Conservation (phyloP, 2,113 vertebrate species). For the Agapornis roseicollis region DNA sequence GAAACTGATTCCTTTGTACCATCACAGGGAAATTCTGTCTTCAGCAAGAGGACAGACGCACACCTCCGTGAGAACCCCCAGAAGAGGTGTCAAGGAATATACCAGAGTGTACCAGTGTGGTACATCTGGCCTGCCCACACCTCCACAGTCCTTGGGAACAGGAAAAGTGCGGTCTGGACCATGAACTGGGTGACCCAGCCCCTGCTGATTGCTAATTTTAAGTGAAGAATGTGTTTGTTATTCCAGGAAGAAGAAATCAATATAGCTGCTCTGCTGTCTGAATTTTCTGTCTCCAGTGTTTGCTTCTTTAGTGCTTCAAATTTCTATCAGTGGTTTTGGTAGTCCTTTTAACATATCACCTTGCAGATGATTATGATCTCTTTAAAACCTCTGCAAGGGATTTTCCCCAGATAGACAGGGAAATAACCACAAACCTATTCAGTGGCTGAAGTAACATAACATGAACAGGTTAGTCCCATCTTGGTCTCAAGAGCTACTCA, state of each 20-base stretch:
- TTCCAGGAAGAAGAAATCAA: slow-evolving; percentile 25
- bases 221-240: background rate
- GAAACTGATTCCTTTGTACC: background rate
- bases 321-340: background rate
- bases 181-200: background rate
- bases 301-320: background rate
- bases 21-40: background rate
- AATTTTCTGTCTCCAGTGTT: background rate
- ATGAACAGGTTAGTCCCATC: background rate
- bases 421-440: background rate
- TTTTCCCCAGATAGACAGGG: background rate
- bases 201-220: background rate
- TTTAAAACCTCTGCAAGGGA: background rate
- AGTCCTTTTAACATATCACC: slow-evolving; percentile 13
- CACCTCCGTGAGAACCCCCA: background rate
- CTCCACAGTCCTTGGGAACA: background rate
- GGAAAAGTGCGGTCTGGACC: background rate
- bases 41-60: background rate
- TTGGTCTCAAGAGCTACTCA: background rate
- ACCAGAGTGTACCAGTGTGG: background rate
- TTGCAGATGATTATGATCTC: background rate
- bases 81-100: background rate
- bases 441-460: background rate
- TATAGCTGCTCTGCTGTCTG: background rate
- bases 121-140: background rate